phyloP scores from a whole-genome alignment of 1,140 invertebrate species.

The Drosophila biarmipes region DNA sequence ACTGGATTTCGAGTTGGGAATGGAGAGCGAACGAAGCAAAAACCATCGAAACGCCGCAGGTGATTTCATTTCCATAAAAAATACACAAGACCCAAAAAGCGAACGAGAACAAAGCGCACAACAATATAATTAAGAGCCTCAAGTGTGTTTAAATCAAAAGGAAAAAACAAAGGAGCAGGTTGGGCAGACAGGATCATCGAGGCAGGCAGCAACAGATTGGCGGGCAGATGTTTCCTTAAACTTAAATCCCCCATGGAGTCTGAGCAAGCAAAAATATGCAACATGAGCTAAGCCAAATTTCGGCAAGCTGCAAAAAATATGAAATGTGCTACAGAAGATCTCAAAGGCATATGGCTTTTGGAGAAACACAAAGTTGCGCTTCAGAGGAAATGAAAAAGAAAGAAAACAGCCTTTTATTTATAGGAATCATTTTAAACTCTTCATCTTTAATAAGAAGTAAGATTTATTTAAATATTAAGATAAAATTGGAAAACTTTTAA shows the following conservation, averaged over 20 bases:
- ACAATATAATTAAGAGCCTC: conserved; percentile 77
- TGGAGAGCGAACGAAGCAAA: conserved; percentile 14
- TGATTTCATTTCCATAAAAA: conserved; percentile 63
- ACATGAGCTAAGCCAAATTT: conserved; percentile 50
- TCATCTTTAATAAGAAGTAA: no score
- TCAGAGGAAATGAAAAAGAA: not conserved
- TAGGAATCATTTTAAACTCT: no score
- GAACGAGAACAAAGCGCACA: conserved; percentile 50
- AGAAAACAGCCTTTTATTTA: no score
- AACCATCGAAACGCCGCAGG: conserved; percentile 61
- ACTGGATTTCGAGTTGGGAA: conserved; percentile 28
- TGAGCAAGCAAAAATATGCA: conserved; percentile 15
- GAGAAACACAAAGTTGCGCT: not conserved
- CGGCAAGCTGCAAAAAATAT: conserved; percentile 72
- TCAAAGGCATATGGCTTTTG: conserved; percentile 27
- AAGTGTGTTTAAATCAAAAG: conserved; percentile 75
- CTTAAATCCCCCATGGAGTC: conserved; percentile 50
- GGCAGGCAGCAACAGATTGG: conserved; percentile 49
- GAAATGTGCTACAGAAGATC: conserved; percentile 33
- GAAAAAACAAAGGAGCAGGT: conserved; percentile 12
- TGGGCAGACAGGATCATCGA: conserved; percentile 31
- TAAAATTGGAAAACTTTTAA: not conserved
- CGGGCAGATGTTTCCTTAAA: conserved; percentile 65
- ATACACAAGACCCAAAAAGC: conserved; percentile 39
- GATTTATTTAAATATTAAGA: no score